Evolutionary conservation across 1,140 invertebrate genomes (phyloP).

Genomic region (Hermetia illucens): DNA sequence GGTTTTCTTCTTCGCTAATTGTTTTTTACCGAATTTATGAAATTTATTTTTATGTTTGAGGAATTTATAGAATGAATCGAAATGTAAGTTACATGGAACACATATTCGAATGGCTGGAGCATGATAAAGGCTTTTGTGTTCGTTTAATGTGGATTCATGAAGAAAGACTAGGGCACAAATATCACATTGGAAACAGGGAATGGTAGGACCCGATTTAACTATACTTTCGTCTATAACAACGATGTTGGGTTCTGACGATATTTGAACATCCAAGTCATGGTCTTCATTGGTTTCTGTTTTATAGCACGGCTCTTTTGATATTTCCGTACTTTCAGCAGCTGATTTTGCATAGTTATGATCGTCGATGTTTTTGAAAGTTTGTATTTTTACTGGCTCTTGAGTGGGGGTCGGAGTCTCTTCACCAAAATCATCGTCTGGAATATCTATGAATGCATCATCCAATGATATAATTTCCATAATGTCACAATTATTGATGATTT

Average conservation of each 20-base stretch:
- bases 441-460: conserved; percentile 27
- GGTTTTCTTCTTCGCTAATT: neutral
- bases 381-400: no score
- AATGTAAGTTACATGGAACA: neutral
- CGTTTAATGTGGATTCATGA: neutral
- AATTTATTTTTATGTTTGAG: neutral
- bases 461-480: conserved; percentile 29
- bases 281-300: conserved; percentile 19
- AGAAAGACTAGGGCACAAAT: neutral
- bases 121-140: neutral
- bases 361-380: no score
- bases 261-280: neutral
- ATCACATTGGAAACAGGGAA: neutral
- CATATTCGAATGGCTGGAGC: neutral
- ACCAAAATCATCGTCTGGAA: conserved; percentile 18
- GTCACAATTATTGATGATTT: conserved; percentile 29
- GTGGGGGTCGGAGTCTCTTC: no score
- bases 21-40: neutral
- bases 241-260: conserved; percentile 26
- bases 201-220: conserved; percentile 15
- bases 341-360: conserved; percentile 28
- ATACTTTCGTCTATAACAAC: conserved; percentile 28
- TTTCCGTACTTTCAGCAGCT: conserved; percentile 7
- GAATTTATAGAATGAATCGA: neutral
- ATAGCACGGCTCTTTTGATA: conserved; percentile 13